Conservation (phyloP, 2,113 vertebrate genomes). For the Tamias sibiricus region DNA sequence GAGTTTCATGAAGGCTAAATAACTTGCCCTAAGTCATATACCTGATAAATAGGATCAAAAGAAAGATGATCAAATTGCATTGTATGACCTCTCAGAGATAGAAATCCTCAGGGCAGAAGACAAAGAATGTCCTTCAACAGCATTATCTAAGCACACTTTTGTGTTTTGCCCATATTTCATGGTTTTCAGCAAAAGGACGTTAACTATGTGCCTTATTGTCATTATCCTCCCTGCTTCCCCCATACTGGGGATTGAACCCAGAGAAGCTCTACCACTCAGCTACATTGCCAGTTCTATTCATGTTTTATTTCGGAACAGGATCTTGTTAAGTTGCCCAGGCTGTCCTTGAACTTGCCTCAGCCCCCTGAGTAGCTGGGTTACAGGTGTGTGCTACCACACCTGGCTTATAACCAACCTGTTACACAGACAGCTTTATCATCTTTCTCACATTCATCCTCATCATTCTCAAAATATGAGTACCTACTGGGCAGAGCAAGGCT, state of each 20-base stretch:
- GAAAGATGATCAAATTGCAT: background rate
- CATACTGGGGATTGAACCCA: background rate
- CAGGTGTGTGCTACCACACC: background rate
- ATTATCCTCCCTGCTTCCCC: background rate
- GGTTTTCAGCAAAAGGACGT: slow-evolving; percentile 4
- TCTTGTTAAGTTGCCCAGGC: background rate
- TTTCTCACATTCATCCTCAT: background rate
- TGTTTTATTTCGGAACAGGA: background rate
- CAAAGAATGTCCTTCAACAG: background rate
- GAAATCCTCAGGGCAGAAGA: background rate
- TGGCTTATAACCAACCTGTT: background rate
- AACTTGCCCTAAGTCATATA: background rate
- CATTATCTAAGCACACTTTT: background rate
- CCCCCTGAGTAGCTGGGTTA: background rate
- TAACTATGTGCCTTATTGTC: background rate
- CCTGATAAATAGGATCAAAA: background rate
- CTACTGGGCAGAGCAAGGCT: background rate
- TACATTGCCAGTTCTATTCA: background rate
- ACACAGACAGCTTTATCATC: background rate
- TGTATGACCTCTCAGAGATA: background rate
- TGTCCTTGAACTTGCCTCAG: background rate
- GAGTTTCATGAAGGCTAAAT: slow-evolving; percentile 9
- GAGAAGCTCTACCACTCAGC: background rate
- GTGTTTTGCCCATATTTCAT: background rate
- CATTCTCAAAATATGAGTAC: slow-evolving; percentile 4